These are phyloP conservation scores for Heterodera schachtii DNA, from an alignment of 1,140 invertebrate genomes.

Conservation along the genomic window DNA sequence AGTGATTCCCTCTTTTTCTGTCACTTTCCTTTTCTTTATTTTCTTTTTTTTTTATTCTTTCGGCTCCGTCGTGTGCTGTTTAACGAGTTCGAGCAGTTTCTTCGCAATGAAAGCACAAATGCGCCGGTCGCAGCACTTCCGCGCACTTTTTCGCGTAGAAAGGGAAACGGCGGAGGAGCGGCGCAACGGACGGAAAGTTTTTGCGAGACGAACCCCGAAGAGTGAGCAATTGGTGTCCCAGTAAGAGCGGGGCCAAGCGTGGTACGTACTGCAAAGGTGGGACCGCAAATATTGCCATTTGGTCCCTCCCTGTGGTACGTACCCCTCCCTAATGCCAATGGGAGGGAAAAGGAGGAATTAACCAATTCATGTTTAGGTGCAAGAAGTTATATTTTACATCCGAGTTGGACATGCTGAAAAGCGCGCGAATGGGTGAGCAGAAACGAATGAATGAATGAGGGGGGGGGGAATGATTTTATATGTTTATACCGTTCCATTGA, in stretches of 20 bases:
- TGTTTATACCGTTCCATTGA: too few species aligned
- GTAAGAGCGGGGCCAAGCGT: too few species aligned
- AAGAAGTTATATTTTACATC: slow-evolving; percentile 58
- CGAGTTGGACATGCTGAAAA: slow-evolving; percentile 64
- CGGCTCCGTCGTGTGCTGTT: slow-evolving; percentile 46
- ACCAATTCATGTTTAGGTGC: slow-evolving; percentile 36
- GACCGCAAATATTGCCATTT: too few species aligned
- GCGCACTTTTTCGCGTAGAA: slow-evolving; percentile 28
- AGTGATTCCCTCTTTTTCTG: slow-evolving; percentile 45
- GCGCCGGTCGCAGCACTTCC: slow-evolving; percentile 3
- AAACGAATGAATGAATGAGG: background rate
- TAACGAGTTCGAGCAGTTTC: slow-evolving; percentile 45
- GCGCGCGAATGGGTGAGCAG: slow-evolving; percentile 42
- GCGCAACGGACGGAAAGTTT: slow-evolving; percentile 24
- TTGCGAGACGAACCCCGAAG: slow-evolving; percentile 45
- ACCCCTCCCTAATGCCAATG: too few species aligned
- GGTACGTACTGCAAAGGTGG: too few species aligned
- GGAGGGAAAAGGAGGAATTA: background rate
- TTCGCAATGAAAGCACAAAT: slow-evolving; percentile 30
- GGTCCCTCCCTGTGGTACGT: too few species aligned
- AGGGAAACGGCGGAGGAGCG: slow-evolving; percentile 21
- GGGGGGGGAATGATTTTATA: too few species aligned
- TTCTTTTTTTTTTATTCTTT: slow-evolving; percentile 24
- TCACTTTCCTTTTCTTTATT: slow-evolving; percentile 6
- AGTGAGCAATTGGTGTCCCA: slow-evolving; percentile 25